Evolutionary conservation across 2,113 vertebrate genomes (phyloP).

Genomic region (Pseudopipra pipra): DNA sequence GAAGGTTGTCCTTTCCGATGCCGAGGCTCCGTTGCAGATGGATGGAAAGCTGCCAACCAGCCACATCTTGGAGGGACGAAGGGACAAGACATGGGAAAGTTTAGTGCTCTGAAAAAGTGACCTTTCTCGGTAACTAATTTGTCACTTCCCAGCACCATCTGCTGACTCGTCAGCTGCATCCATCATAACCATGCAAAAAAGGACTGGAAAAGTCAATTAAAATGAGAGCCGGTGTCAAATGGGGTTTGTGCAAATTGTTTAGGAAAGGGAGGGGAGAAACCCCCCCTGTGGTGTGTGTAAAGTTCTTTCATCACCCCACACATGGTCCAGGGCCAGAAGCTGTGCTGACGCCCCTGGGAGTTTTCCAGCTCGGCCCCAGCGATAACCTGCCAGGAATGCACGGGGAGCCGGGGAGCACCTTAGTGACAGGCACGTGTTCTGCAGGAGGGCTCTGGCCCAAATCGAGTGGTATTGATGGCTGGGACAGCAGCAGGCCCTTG

Average conservation of each 20-base stretch:
- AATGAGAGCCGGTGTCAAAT: neutral
- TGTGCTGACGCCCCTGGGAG: neutral
- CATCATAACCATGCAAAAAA: neutral
- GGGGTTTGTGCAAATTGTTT: neutral
- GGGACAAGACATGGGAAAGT: conserved; percentile 24
- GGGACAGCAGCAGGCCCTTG: neutral
- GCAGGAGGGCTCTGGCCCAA: neutral
- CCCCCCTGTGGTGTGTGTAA: neutral
- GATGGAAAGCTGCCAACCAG: conserved; percentile 31
- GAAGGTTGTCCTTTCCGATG: conserved; percentile 20
- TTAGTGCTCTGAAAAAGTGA: conserved; percentile 58
- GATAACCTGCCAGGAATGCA: neutral
- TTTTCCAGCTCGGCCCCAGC: neutral
- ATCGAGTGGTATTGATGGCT: neutral
- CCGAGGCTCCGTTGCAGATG: neutral
- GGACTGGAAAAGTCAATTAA: conserved; percentile 37
- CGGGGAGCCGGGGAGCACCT: neutral
- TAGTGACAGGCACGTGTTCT: neutral
- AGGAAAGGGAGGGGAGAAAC: neutral
- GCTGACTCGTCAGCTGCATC: conserved; percentile 59
- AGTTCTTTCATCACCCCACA: neutral
- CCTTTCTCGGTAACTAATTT: conserved; percentile 65
- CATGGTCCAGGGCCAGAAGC: neutral
- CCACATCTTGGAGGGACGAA: conserved; percentile 2
- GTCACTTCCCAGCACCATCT: conserved; percentile 61